phyloP scores from a whole-genome alignment of 2,888 invertebrate genomes.

The Ditula angustiorana region DNA sequence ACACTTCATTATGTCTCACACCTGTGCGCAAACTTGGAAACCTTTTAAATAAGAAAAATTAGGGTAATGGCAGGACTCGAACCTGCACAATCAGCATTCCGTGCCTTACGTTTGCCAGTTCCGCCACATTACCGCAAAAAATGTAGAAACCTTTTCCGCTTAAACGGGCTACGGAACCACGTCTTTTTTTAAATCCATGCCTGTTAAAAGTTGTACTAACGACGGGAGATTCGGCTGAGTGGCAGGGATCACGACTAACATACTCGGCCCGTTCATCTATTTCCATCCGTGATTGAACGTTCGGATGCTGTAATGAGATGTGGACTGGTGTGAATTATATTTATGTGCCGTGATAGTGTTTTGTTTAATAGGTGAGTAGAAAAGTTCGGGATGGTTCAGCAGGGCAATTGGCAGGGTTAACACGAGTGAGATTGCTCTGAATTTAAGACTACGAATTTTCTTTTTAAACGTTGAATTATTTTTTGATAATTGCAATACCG shows the following conservation, averaged over 20 bases:
- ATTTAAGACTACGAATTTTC: too few species aligned
- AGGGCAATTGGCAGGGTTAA: background rate
- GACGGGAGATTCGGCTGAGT: slow-evolving; percentile 37
- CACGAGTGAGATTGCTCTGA: too few species aligned
- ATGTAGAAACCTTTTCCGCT: too few species aligned
- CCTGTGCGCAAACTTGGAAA: too few species aligned
- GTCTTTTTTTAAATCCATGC: slow-evolving; percentile 3
- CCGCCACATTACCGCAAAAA: too few species aligned
- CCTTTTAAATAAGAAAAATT: too few species aligned
- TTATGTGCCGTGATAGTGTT: slow-evolving; percentile 35
- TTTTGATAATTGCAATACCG: too few species aligned
- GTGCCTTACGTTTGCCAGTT: too few species aligned
- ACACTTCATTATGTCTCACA: too few species aligned
- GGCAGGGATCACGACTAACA: slow-evolving; percentile 36
- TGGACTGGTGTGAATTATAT: slow-evolving; percentile 36
- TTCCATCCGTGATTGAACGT: slow-evolving; percentile 37
- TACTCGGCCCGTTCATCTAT: slow-evolving; percentile 34
- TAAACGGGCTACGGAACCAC: slow-evolving; percentile 19
- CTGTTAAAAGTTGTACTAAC: slow-evolving; percentile 37
- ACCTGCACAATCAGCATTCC: too few species aligned
- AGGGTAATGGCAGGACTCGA: too few species aligned
- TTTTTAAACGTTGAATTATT: too few species aligned
- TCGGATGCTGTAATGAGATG: slow-evolving; percentile 29
- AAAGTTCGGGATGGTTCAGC: slow-evolving; percentile 9
- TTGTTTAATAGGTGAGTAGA: slow-evolving; percentile 19